A percentile compares a stretch with the other conserved stretches of the same genome.
phyloP scores from a whole-genome alignment of 1,140 invertebrate species.

The Elysia chlorotica region DNA sequence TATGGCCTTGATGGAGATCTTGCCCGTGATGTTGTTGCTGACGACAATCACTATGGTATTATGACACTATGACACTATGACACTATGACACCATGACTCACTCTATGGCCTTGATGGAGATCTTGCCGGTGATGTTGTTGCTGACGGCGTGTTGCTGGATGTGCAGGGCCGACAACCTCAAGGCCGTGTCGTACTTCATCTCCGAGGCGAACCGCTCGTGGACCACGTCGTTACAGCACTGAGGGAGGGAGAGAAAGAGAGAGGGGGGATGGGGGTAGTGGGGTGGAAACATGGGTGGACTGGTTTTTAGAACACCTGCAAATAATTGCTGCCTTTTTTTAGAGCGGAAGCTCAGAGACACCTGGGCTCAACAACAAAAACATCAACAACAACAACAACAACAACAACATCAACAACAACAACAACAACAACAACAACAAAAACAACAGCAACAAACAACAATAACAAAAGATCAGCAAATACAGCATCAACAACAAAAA shows the following conservation, averaged over 20 bases:
- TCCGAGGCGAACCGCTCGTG: conserved; percentile 89
- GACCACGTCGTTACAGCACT: conserved; percentile 92
- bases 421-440: neutral
- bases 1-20: too few relatives aligned
- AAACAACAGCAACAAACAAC: neutral
- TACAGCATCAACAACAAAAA: neutral
- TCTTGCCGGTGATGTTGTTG: conserved; percentile 77
- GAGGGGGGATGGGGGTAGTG: too few relatives aligned
- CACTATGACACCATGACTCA: too few relatives aligned
- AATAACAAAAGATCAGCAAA: neutral
- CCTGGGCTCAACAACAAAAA: neutral
- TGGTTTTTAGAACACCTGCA: too few relatives aligned
- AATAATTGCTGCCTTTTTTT: too few relatives aligned
- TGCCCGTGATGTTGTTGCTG: too few relatives aligned
- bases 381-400: neutral
- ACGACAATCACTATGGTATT: neutral
- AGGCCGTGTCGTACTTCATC: conserved; percentile 83
- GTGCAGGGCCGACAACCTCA: conserved; percentile 84
- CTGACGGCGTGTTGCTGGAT: conserved; percentile 86
- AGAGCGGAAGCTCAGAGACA: too few relatives aligned
- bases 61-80: too few relatives aligned
- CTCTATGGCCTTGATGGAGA: conserved; percentile 86
- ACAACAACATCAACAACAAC: neutral
- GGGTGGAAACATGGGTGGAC: too few relatives aligned
- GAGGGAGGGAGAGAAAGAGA: conserved; percentile 46